These are phyloP conservation scores for Premnoplex brunnescens DNA, from an alignment of 2,797 vertebrate genomes.

Conservation along the genomic window DNA sequence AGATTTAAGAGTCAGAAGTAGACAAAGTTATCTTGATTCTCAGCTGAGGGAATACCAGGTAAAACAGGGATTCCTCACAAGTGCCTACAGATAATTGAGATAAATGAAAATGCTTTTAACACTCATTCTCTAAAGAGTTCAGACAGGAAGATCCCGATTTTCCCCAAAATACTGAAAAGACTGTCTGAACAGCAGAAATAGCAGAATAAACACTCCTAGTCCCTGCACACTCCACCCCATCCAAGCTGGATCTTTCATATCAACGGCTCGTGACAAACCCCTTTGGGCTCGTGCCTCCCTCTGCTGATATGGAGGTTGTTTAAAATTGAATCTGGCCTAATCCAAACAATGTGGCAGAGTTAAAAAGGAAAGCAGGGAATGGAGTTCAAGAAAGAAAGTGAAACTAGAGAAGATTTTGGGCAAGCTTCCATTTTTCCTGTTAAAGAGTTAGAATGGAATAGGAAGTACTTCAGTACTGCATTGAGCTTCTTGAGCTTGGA, in stretches of 20 bases:
- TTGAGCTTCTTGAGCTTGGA: not conserved
- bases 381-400: not conserved
- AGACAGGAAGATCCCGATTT: not conserved
- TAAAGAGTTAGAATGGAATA: not conserved
- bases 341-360: not conserved
- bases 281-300: not conserved
- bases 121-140: not conserved
- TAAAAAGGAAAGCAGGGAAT: not conserved
- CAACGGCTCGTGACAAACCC: not conserved
- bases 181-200: not conserved
- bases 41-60: not conserved
- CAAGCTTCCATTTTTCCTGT: not conserved
- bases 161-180: not conserved
- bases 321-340: not conserved
- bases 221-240: not conserved
- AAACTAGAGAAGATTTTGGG: not conserved
- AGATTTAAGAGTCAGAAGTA: not conserved
- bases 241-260: not conserved
- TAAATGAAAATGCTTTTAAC: not conserved
- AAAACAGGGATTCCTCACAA: not conserved
- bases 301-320: not conserved
- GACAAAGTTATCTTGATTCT: not conserved
- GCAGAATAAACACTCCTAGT: not conserved
- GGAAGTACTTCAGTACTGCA: not conserved
- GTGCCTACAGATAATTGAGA: not conserved